Base-by-base conservation (phyloP, 1,140 invertebrate genomes). In the Aphelinus atriplicis region DNA sequence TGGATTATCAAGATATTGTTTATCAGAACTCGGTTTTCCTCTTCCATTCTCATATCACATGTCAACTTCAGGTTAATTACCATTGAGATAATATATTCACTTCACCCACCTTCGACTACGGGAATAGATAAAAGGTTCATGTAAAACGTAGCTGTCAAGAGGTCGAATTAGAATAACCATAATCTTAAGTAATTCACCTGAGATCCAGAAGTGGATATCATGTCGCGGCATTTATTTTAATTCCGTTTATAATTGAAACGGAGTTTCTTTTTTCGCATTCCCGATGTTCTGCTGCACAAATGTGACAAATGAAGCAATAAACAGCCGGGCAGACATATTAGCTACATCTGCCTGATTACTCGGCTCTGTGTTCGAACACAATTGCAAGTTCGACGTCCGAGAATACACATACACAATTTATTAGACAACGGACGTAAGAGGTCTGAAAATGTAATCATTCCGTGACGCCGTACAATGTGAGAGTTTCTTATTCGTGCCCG, bases 401-500 rank as follows among this genome's bases (percentile, higher is more conserved):
- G 46, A 64, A 71, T 55, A 64, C 10, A 53, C 60, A 26, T 26
- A 26, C 42, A 46, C 51, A 56, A 7, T 71, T 64, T 60, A 56
- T 71, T 56, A 53, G 26, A 2, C 50, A 53, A 50, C 42, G 45
- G 50, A 56, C 51, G 53, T 26, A 26, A 26, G 26, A 48, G 6
- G 7, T 46, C 53, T 56, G 43, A 9, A 45, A 53, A 26, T 51
- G 5, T 42, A 55, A 50, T 42, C 26, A n/a, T 65, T 7, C 7
- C 4, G 26, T 10, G 63, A 9, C 3, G 48, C n/a, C 48, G 1
- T 3, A 65, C n/a, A 62, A 62, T 65, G 53, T 7, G 6, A 61
- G 68, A 71, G 48, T 7, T 71, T 57, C 61, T 71, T 64, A 71
- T 57, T 65, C 61, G 60, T 56, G 9, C 45, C 6, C 6, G 42